A percentile compares a stretch with the other conserved stretches of the same genome.
phyloP scores from a whole-genome alignment of 2,113 vertebrate species.

The Gasterosteus aculeatus region DNA sequence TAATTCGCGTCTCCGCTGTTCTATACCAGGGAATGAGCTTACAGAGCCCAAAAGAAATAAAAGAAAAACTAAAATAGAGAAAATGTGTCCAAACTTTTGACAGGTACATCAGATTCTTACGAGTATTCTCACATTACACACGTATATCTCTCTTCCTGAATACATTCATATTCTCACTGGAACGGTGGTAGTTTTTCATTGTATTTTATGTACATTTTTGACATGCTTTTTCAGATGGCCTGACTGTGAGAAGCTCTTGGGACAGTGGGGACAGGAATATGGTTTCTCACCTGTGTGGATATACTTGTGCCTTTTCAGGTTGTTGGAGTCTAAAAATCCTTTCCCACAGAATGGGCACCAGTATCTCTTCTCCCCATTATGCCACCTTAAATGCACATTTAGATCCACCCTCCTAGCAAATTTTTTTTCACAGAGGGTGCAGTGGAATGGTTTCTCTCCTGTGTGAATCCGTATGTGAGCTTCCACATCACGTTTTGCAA shows the following conservation, averaged over 20 bases:
- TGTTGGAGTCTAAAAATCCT: constrained; percentile 84
- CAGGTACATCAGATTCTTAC: accelerated
- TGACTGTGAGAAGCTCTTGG: constrained; percentile 76
- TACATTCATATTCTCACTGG: not conserved
- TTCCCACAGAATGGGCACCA: constrained; percentile 84
- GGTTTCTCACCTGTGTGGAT: constrained; percentile 84
- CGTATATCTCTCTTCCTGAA: not conserved
- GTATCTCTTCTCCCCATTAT: constrained; percentile 79
- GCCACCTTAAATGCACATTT: constrained; percentile 83
- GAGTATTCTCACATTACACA: not conserved
- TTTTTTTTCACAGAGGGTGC: constrained; percentile 82
- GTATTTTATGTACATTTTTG: constrained; percentile 64
- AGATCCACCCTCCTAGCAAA: constrained; percentile 83
- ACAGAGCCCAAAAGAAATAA: too few species aligned
- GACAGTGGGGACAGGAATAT: constrained; percentile 71
- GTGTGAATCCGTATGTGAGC: constrained; percentile 85
- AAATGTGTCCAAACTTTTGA: too few species aligned
- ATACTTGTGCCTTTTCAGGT: constrained; percentile 84
- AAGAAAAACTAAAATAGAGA: too few species aligned
- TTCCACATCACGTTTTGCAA: constrained; percentile 73
- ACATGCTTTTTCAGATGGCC: constrained; percentile 79
- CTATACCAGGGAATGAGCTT: too few species aligned
- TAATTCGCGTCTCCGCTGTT: too few species aligned
- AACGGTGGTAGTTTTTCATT: not conserved
- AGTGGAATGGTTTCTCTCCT: constrained; percentile 85